These are phyloP conservation scores for Haliclona indistincta DNA, from an alignment of 37 sponge, comb jelly and placozoan genomes.

Conservation along the genomic window DNA sequence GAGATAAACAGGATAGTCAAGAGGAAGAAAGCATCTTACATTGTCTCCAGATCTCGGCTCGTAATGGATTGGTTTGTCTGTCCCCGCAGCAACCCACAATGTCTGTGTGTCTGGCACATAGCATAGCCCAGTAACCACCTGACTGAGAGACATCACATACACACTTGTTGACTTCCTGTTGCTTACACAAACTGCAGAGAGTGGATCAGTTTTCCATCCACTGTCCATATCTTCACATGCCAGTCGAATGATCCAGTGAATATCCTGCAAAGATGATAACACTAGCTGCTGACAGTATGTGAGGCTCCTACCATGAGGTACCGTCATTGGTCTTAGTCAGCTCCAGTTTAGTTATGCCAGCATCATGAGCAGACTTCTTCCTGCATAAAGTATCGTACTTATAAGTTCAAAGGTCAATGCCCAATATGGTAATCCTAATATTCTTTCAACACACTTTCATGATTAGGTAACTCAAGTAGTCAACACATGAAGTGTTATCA, in stretches of 20 bases:
- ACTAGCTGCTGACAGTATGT: background rate
- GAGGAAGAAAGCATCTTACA: too few species aligned
- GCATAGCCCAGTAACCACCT: constrained; percentile 59
- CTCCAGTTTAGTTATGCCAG: constrained; percentile 69
- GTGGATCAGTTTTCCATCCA: constrained; percentile 60
- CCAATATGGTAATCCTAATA: too few species aligned
- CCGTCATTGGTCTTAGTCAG: constrained; percentile 57
- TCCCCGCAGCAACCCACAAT: constrained; percentile 70
- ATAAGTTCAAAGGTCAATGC: too few species aligned
- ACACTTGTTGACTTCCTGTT: background rate
- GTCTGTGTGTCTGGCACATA: constrained; percentile 50
- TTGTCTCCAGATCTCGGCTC: constrained; percentile 85
- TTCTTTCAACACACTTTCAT: too few species aligned
- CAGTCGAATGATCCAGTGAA: constrained; percentile 81
- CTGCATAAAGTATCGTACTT: background rate
- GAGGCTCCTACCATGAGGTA: constrained; percentile 51
- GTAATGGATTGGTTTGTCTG: constrained; percentile 24
- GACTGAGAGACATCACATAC: constrained; percentile 7
- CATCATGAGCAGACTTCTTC: constrained; percentile 63
- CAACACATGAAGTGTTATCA: too few species aligned
- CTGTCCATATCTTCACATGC: constrained; percentile 73
- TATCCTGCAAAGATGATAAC: constrained; percentile 52
- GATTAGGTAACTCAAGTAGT: too few species aligned
- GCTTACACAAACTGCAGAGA: constrained; percentile 32
- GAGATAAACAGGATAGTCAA: too few species aligned